These are phyloP conservation scores for Chamaedrilus cognettii DNA, from an alignment of 2,888 invertebrate genomes.

Conservation along the genomic window DNA sequence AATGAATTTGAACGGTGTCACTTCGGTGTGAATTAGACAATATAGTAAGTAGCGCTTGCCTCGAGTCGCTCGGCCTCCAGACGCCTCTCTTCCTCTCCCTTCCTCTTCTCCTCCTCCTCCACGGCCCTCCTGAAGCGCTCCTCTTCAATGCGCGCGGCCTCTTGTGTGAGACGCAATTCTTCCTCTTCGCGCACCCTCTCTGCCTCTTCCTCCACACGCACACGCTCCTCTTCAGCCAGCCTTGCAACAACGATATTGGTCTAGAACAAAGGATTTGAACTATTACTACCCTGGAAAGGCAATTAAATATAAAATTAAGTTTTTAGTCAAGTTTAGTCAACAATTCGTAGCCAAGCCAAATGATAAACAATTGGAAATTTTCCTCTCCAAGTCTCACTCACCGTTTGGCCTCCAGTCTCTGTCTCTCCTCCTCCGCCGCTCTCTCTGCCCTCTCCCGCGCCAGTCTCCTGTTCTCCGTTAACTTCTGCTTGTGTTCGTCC, in stretches of 20 bases:
- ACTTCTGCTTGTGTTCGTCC: conserved; percentile 72
- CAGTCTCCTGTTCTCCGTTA: conserved; percentile 84
- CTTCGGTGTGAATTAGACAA: not conserved
- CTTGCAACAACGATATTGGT: no score
- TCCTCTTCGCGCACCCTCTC: conserved; percentile 81
- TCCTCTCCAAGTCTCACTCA: conserved; percentile 43
- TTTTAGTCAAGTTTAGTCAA: no score
- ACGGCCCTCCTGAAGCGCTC: conserved; percentile 83
- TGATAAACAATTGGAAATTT: not conserved
- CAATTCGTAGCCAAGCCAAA: no score
- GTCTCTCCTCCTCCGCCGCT: conserved; percentile 82
- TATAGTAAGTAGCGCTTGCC: conserved; percentile 34
- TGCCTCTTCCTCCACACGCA: conserved; percentile 79
- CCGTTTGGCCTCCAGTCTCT: conserved; percentile 62
- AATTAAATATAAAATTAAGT: no score
- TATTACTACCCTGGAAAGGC: no score
- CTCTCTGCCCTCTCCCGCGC: conserved; percentile 90
- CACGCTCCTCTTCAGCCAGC: conserved; percentile 74
- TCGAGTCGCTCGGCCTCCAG: conserved; percentile 50
- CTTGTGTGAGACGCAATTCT: conserved; percentile 67
- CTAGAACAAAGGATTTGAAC: no score
- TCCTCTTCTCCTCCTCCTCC: conserved; percentile 68
- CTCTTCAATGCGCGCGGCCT: conserved; percentile 81
- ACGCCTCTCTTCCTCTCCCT: conserved; percentile 70
- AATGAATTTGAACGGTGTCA: no score